Evolutionary conservation across 2,113 vertebrate species (phyloP), one percentile per base, ranked within the genome.

Genomic region (Forbesichthys papilliferus): DNA sequence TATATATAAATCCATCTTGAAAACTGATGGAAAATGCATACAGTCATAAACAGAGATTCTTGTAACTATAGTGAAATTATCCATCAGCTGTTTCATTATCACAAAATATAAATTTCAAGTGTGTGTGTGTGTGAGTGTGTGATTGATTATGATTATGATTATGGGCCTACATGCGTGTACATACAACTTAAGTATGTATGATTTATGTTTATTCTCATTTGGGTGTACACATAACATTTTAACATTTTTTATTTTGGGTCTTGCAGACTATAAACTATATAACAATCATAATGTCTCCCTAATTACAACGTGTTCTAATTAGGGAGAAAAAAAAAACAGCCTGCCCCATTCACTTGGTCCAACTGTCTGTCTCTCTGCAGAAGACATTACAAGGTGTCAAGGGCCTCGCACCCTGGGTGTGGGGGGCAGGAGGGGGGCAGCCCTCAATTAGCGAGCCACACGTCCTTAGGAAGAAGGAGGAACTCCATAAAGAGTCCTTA

Each of bases 381-480:
- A 68, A 76, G 63, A 60, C 73, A 80, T 75, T 75, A 85, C 65
- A 1, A 59, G 73, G 68, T 76, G 75, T 87, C 71, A 81, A 81
- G 74, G 62, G 71, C 82, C 70, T 80, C 52, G 52, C 78, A 77
- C 81, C 83, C 61, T 52, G 78, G 67, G 33, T 27, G 69, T 61
- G 72, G 53, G 10, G 64, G 49, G 16, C 14, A 58, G 68, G 33
- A 3, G 73, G 74, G 84, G 75, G 80, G 75, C 77, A 75, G 53
- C 66, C 79, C 71, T 88, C 85, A 92, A 90, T 91, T 91, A 90
- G 86, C 0, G 47, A 89, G 85, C 84, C 87, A 88, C 86, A 79
- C 2, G 85, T 74, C 78, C 74, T 71, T 48, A 47, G 66, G 73
- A 78, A 86, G 82, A 84, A 84, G 83, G 84, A 81, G 77, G 82